Base-by-base conservation (phyloP, 2,888 invertebrate species). In the Prostheceraeus crozeri region DNA sequence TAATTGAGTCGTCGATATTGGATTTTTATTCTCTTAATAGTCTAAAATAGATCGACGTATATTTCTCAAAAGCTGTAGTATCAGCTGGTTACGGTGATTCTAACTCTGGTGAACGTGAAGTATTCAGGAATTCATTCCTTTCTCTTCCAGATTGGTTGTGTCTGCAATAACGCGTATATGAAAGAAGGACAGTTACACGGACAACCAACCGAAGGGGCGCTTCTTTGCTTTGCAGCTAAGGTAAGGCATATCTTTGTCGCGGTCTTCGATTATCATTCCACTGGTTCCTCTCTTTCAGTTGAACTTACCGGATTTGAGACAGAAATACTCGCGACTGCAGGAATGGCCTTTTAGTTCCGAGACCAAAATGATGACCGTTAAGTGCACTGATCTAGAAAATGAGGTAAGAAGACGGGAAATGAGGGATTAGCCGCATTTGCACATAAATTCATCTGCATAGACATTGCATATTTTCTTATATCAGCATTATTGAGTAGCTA, bases 351-450 rank as follows among this genome's bases (percentile, higher is more conserved):
- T 98, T 78, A 87, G 84, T 68, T 94, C 94, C 0, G 98, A 98
- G 70, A 89, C 89, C 64, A 98, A 96, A 79, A 88, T 89, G 84
- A 99, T 99, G 98, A 88, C 89, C 2, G 94, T 98, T 25, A 89
- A 87, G 76, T 89, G 88, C 73, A 82, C 84, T 11, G 84, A 86
- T 1, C 87, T 64, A 62, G 63, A 66, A 62, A 68, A 68, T 48
- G 66, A 70, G 67, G 74, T 73, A n/a, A n/a, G n/a, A n/a, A n/a
- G n/a, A n/a, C n/a, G n/a, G n/a, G n/a, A n/a, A n/a, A n/a, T n/a
- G n/a, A n/a, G n/a, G n/a, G n/a, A n/a, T n/a, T n/a, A n/a, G n/a
- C n/a, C n/a, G n/a, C n/a, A n/a, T n/a, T n/a, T n/a, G n/a, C n/a
- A n/a, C n/a, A n/a, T n/a, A n/a, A n/a, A n/a, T n/a, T n/a, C n/a